Base-by-base conservation (phyloP, 1,140 invertebrate genomes). In the Holcopasites calliopsidis region DNA sequence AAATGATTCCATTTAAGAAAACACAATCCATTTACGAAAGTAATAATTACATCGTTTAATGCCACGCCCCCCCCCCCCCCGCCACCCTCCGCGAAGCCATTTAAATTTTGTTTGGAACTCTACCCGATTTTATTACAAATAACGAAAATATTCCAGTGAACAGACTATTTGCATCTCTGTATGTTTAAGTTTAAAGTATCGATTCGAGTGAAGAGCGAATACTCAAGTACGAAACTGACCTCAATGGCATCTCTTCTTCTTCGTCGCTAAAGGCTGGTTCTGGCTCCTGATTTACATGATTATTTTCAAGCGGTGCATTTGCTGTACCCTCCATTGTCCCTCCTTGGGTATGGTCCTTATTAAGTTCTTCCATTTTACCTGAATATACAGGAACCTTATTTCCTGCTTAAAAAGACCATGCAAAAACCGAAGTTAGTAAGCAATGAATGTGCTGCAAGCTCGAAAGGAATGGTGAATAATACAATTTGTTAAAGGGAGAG, bases 231-330 rank as follows among this genome's bases (percentile, higher is more conserved):
- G 40, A 26, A 11, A 76, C 6, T 81, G 72, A 89, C 86, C 91
- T 92, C 18, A 92, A 81, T 31, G 92, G 87, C 26, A 93, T 80
- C 38, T 96, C 95, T 54, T 95, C 94, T 83, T 96, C 96, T 83
- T 97, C 96, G 84, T 97, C 96, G 74, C 96, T 97, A 87, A 97
- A 97, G 23, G 93, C 93, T 42, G 95, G 94, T 88, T 96, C 97
- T 89, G 85, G 89, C 87, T 92, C 89, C 62, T 93, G 92, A 44
- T 91, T 92, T 52, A 93, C 91, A 54, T 93, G 91, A 85, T 92
- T 91, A 74, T 93, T 92, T 79, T 90, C 92, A 33, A 86, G 76
- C 0, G 78, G 61, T 26, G 77, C 72, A 31, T 78, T 88, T 18
- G 65, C 85, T 11, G 83, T 83, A 62, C 85, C 89, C 31, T 90